Base-by-base conservation (phyloP, 1,140 invertebrate species). In the Matsumurasca onukii region DNA sequence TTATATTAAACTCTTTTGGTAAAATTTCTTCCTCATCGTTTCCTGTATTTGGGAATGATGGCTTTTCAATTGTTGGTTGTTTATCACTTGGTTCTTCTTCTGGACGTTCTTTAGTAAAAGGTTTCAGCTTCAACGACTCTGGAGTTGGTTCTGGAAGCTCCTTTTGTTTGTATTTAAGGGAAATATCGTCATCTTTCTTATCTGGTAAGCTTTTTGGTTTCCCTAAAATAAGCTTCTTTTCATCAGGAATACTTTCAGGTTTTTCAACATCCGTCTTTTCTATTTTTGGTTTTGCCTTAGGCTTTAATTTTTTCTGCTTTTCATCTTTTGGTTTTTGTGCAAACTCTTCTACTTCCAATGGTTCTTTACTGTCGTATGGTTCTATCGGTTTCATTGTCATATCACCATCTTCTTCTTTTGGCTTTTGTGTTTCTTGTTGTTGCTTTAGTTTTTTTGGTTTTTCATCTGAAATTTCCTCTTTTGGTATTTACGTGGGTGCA, bases 391-490 rank as follows among this genome's bases (percentile, higher is more conserved):
- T 72, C 25, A 77, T 34, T 1, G 49, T 73, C 68, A 68, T 72
- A 76, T 67, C 76, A 76, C 69, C 68, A 49, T 70, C 64, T 73
- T 67, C 17, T 1, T 62, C 63, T 48, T 63, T 34, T 30, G 39
- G 34, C n/a, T 52, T 65, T 63, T 31, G 12, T 24, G 30, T 25
- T 3, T 77, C 69, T 76, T 79, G 65, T 67, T 25, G 63, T 3
- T 75, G 49, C 39, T 73, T 71, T 70, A 72, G 77, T 72, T 62
- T 17, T 51, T 73, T 62, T 64, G 73, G 5, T 68, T 24, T 67
- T 72, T 76, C 17, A 74, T 29, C 45, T 20, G 34, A 59, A 75
- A 70, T 73, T 73, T 76, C 67, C 75, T 75, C 13, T 52, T 74
- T 25, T 62, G 57, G 71, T 77, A 70, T 31, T 75, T 59, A 45